Evolutionary conservation across 1,140 invertebrate species (phyloP), one percentile per base, ranked within the genome.

Genomic region (Contarinia nasturtii): DNA sequence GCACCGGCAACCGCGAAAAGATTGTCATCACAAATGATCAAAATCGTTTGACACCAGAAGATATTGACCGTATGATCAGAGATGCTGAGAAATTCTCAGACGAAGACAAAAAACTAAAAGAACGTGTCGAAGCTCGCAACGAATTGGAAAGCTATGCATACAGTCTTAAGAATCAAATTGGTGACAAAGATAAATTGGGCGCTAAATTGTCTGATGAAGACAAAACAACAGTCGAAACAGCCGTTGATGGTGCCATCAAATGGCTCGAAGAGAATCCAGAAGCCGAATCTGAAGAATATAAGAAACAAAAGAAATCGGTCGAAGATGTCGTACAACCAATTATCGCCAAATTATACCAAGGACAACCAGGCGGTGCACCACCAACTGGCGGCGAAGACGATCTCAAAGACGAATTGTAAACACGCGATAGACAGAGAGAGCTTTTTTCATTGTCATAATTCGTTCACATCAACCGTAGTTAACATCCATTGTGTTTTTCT

Each of bases 11-110:
- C 68, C 82, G 93, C 52, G 91, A 98, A 62, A 94, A 97, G 67
- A 98, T 98, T 58, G 90, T 94, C 45, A 98, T 98, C 58, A 97
- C 94, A 49, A 97, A 98, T 56, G 93, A 98, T 59, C 91, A 98
- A 64, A 97, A 97, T 67, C 75, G 94, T 49, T 58, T 98, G 21
- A 93, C 90, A 15, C 92, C 92, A 19, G 94, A 98, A 59, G 93
- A 98, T 56, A 98, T 98, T 56, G 93, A 98, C 57, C 75, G 89
- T 40, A 98, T 98, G 95, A 95, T 98, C 59, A 90, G 87, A 63
- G 94, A 98, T 58, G 92, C 93, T 3, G 94, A 98, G 67, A 92
- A 92, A 61, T 98, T 97, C 65, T 91, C 93, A 19, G 93, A 98
- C 58, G 94, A 98, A 53, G 95, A 99, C 65, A 95, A 94, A 70